Conservation (phyloP, 2,888 invertebrate species). For the Leptogaster cylindrica region DNA sequence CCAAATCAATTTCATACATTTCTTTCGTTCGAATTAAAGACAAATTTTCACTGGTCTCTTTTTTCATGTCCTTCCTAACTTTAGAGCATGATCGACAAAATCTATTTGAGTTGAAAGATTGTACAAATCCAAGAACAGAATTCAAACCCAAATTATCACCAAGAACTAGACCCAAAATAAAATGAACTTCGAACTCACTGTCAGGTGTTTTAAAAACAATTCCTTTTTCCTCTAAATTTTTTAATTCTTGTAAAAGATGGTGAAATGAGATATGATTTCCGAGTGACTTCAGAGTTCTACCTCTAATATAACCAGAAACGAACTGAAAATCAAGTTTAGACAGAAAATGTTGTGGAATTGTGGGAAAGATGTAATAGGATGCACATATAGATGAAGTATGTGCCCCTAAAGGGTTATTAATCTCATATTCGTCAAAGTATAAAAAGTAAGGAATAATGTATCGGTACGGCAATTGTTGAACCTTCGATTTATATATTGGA, state of each 20-base stretch:
- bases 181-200: constrained; percentile 36
- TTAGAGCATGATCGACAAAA: constrained; percentile 45
- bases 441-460: not conserved
- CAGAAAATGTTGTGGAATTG: not conserved
- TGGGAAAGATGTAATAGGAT: not conserved
- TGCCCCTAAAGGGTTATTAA: not conserved
- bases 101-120: constrained; percentile 43
- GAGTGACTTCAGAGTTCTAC: not conserved
- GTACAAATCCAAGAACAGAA: constrained; percentile 44
- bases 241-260: too few relatives aligned
- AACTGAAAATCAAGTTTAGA: not conserved
- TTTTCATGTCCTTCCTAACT: too few relatives aligned
- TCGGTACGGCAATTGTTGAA: not conserved
- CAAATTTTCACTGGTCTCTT: constrained; percentile 36
- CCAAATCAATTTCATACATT: constrained; percentile 43
- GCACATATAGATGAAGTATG: not conserved
- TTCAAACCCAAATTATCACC: constrained; percentile 47
- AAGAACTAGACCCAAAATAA: constrained; percentile 42
- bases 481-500: not conserved
- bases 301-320: not conserved
- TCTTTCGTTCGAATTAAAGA: constrained; percentile 39
- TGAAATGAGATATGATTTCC: not conserved
- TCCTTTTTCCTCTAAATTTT: constrained; percentile 32
- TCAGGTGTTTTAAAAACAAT: not conserved
- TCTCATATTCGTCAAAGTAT: not conserved